A percentile compares a stretch with the other conserved stretches of the same genome.
phyloP scores from a whole-genome alignment of 1,140 invertebrate species.

The Spodoptera frugiperda region DNA sequence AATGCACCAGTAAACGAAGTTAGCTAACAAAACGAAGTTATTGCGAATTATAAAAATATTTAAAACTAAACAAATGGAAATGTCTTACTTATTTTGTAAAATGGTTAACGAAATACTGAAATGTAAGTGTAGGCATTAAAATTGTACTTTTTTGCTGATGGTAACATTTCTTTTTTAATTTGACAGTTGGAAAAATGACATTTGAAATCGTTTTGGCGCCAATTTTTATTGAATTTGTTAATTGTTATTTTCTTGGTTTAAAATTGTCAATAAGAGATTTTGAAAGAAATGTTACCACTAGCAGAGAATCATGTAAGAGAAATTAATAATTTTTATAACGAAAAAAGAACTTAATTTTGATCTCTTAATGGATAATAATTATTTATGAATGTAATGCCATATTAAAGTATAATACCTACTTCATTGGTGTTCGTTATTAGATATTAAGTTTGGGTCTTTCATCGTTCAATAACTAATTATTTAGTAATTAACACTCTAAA shows the following conservation, averaged over 20 bases:
- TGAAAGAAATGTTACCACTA: constrained; percentile 44
- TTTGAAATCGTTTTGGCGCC: too few relatives aligned
- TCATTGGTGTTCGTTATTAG: constrained; percentile 65
- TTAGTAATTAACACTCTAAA: neutral
- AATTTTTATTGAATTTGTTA: too few relatives aligned
- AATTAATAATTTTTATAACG: constrained; percentile 55
- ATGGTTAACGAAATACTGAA: constrained; percentile 16
- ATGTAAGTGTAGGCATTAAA: constrained; percentile 35
- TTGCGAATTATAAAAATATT: too few relatives aligned
- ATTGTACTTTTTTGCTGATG: constrained; percentile 31
- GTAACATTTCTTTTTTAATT: constrained; percentile 36
- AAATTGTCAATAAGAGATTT: neutral
- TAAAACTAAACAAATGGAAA: neutral
- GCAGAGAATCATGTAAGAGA: constrained; percentile 50
- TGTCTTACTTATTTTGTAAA: constrained; percentile 4
- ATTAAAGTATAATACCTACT: constrained; percentile 70
- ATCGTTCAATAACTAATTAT: neutral
- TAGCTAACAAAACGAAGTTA: too few relatives aligned
- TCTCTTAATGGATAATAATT: constrained; percentile 75
- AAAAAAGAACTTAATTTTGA: constrained; percentile 70
- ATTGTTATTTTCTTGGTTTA: too few relatives aligned
- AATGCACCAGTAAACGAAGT: too few relatives aligned
- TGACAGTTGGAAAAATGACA: too few relatives aligned
- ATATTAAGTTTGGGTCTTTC: constrained; percentile 45
- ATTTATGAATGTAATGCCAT: constrained; percentile 80